Evolutionary conservation across 2,113 vertebrate genomes (phyloP).

Genomic region (Dendrocopos noguchii): DNA sequence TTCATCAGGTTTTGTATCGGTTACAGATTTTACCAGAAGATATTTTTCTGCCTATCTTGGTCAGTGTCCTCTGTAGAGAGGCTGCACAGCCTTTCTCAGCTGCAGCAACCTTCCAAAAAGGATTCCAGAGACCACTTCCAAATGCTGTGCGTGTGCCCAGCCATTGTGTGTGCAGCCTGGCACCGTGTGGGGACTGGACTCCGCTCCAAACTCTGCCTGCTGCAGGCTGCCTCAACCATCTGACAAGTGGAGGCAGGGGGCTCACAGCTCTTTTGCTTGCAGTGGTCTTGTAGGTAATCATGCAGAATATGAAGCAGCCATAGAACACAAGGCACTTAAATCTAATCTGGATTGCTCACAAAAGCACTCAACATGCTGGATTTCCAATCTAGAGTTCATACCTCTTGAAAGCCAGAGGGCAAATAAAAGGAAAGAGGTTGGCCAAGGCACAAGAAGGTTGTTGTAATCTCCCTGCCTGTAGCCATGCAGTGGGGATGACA

Average conservation of each 20-base stretch:
- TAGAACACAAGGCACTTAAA: neutral
- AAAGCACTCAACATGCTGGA: neutral
- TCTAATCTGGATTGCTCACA: neutral
- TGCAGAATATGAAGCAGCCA: neutral
- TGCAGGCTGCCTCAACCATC: neutral
- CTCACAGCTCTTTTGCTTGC: neutral
- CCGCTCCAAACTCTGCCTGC: neutral
- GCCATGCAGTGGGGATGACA: neutral
- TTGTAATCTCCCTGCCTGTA: neutral
- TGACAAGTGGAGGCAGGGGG: accelerated
- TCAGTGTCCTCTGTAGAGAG: neutral
- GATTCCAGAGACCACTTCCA: neutral
- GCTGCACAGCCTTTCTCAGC: neutral
- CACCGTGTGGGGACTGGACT: accelerated
- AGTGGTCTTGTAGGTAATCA: neutral
- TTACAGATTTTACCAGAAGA: neutral
- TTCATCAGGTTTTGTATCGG: neutral
- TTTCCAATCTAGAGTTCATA: neutral
- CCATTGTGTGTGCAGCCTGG: neutral
- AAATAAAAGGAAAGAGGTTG: neutral
- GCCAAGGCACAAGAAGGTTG: neutral
- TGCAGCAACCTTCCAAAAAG: neutral
- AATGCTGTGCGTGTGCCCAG: neutral
- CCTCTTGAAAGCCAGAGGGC: neutral
- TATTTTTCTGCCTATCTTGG: neutral